phyloP scores from a whole-genome alignment of 1,140 invertebrate genomes.

The Hormaphis cornu region DNA sequence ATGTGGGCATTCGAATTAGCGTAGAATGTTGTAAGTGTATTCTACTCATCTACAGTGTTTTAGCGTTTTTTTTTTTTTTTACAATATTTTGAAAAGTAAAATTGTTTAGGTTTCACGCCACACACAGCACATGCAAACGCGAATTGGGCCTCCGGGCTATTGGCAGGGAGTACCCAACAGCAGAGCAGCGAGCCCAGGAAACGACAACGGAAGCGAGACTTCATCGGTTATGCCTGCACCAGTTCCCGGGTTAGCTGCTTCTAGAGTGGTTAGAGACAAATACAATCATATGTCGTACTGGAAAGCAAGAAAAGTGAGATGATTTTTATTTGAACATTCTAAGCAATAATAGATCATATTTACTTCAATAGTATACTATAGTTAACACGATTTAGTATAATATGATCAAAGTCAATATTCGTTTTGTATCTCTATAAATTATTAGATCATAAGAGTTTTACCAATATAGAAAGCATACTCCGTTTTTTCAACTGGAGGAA shows the following conservation, averaged over 20 bases:
- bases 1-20: no score
- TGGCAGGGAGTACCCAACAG: slow-evolving; percentile 28
- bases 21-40: no score
- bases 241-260: slow-evolving; percentile 33
- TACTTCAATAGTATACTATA: not conserved
- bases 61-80: no score
- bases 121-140: slow-evolving; percentile 16
- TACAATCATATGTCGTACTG: slow-evolving; percentile 76
- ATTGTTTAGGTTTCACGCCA: slow-evolving; percentile 2
- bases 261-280: slow-evolving; percentile 35
- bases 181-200: slow-evolving; percentile 36
- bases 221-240: slow-evolving; percentile 38
- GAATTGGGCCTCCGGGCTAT: slow-evolving; percentile 1
- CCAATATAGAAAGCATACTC: no score
- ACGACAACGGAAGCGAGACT: slow-evolving; percentile 37
- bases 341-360: no score
- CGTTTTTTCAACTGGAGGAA: no score
- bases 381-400: no score
- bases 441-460: no score
- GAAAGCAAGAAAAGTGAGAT: slow-evolving; percentile 54
- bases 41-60: no score
- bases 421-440: no score
- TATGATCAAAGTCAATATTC: no score
- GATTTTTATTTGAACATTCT: not conserved
- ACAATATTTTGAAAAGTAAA: not conserved